phyloP scores from a whole-genome alignment of 35 echinoderm and acorn worm species.

The Apostichopus parvimensis region DNA sequence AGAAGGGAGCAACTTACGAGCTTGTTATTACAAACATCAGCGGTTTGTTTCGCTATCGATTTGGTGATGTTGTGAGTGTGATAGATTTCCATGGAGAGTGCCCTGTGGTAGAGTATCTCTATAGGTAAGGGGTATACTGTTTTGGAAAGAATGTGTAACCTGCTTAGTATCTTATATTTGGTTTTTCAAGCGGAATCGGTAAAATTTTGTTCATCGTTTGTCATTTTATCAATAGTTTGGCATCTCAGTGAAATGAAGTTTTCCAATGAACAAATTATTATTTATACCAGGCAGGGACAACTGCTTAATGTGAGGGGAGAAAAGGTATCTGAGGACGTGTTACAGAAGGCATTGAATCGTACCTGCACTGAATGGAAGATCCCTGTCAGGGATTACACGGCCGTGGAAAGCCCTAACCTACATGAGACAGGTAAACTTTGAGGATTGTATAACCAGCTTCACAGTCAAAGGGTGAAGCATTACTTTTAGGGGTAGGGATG shows the following conservation, averaged over 20 bases:
- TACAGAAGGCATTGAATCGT: slow-evolving; percentile 66
- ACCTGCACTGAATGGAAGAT: slow-evolving; percentile 64
- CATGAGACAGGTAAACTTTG: slow-evolving; percentile 35
- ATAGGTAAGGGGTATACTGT: slow-evolving; percentile 62
- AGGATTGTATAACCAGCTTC: too few relatives aligned
- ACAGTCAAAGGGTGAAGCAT: too few relatives aligned
- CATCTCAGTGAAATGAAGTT: background rate
- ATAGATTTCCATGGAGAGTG: slow-evolving; percentile 77
- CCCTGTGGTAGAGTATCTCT: slow-evolving; percentile 89
- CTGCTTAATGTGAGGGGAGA: slow-evolving; percentile 87
- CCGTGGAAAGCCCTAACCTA: slow-evolving; percentile 75
- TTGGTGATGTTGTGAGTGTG: slow-evolving; percentile 90
- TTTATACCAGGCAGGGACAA: slow-evolving; percentile 75
- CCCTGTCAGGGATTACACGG: slow-evolving; percentile 69
- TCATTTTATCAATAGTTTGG: background rate
- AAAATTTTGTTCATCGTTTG: background rate
- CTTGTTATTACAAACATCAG: slow-evolving; percentile 90
- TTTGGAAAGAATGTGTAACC: background rate
- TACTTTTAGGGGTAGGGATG: too few relatives aligned
- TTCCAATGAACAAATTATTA: too few relatives aligned
- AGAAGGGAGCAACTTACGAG: slow-evolving; percentile 72
- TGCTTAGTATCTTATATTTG: too few relatives aligned
- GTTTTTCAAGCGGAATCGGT: background rate
- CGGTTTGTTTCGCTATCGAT: slow-evolving; percentile 84
- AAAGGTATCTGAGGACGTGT: slow-evolving; percentile 83